Conservation (phyloP, 2,888 invertebrate species). For the Callinectes sapidus region DNA sequence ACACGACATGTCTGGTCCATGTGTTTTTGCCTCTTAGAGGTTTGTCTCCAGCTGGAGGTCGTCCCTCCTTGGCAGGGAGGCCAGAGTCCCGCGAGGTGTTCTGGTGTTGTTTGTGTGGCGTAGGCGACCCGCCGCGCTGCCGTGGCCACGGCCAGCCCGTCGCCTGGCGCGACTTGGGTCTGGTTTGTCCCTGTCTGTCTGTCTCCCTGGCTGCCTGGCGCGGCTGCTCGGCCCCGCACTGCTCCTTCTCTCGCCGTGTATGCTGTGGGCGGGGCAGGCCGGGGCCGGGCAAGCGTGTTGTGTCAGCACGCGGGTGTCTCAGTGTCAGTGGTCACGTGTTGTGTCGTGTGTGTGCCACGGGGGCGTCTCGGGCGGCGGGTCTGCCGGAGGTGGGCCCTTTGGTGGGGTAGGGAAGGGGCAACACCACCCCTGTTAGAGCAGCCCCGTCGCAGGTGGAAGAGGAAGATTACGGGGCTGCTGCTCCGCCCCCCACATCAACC, state of each 20-base stretch:
- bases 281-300: conserved; percentile 66
- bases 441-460: conserved; percentile 47
- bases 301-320: conserved; percentile 67
- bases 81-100: conserved; percentile 58
- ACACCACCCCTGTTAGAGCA: conserved; percentile 46
- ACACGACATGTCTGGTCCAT: conserved; percentile 62
- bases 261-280: conserved; percentile 45
- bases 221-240: conserved; percentile 61
- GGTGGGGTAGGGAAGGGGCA: conserved; percentile 45
- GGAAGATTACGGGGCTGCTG: conserved; percentile 54
- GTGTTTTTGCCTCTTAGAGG: conserved; percentile 69
- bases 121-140: conserved; percentile 61
- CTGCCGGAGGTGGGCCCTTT: conserved; percentile 65
- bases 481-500: conserved; percentile 53
- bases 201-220: conserved; percentile 61
- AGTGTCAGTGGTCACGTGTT: conserved; percentile 69
- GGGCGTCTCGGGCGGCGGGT: conserved; percentile 69
- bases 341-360: conserved; percentile 65
- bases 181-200: conserved; percentile 65
- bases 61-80: conserved; percentile 71
- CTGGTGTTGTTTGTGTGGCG: conserved; percentile 68
- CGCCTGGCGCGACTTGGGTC: conserved; percentile 66
- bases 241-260: conserved; percentile 10
- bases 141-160: conserved; percentile 59
- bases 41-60: conserved; percentile 68